phyloP scores from a whole-genome alignment of 2,888 invertebrate species.

The Dolomedes plantarius region DNA sequence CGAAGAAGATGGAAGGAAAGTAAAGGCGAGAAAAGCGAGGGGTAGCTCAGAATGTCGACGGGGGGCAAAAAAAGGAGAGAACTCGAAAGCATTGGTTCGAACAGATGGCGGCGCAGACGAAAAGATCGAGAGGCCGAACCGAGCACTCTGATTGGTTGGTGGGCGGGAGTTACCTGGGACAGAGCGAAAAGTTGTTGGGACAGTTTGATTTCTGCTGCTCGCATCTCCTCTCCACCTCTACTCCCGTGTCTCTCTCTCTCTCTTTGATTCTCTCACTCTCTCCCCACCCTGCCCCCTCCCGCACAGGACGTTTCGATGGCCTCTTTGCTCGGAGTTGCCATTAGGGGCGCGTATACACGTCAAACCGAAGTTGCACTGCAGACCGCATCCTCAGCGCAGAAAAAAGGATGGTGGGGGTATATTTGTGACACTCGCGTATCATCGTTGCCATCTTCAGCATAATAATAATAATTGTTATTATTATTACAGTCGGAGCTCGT shows the following conservation, averaged over 20 bases:
- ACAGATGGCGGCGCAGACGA: constrained; percentile 63
- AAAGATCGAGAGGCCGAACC: constrained; percentile 52
- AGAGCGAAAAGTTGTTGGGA: constrained; percentile 46
- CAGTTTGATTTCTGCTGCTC: constrained; percentile 51
- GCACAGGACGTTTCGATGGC: constrained; percentile 55
- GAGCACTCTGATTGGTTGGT: constrained; percentile 59
- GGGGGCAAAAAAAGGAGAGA: background rate
- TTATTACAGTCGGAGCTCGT: too few relatives aligned
- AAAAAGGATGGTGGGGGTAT: too few relatives aligned
- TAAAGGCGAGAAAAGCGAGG: background rate
- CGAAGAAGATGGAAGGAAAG: constrained; percentile 7
- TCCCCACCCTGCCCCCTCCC: background rate
- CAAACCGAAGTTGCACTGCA: too few relatives aligned
- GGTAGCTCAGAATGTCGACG: background rate
- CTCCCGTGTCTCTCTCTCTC: constrained; percentile 24
- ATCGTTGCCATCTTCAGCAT: too few relatives aligned
- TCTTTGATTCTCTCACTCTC: constrained; percentile 19
- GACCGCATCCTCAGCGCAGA: too few relatives aligned
- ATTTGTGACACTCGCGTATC: too few relatives aligned
- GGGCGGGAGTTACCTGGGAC: constrained; percentile 63
- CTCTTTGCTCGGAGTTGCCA: constrained; percentile 24
- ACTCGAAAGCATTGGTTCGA: constrained; percentile 50
- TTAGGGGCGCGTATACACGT: background rate
- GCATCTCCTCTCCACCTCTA: constrained; percentile 4
- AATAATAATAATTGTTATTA: too few relatives aligned